Evolutionary conservation across 2,797 vertebrate species (phyloP).

Genomic region (Babyrousa celebensis): DNA sequence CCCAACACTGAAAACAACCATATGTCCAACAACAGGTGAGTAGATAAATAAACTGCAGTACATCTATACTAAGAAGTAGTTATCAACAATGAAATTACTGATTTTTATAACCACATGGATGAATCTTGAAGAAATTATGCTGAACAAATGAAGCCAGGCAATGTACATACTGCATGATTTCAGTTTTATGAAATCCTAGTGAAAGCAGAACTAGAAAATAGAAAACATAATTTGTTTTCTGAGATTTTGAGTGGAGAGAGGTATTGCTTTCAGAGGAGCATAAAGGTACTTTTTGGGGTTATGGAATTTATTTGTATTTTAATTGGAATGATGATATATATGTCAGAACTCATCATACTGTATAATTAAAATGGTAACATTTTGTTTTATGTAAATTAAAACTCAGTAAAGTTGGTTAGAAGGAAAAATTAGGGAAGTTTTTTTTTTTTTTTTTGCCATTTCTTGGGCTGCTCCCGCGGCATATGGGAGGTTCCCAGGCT

Average conservation of each 20-base stretch:
- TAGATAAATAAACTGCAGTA: background rate
- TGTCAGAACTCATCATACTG: background rate
- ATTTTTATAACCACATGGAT: background rate
- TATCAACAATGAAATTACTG: background rate
- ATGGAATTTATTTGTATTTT: conserved; percentile 40
- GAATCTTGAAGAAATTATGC: background rate
- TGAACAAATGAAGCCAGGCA: background rate
- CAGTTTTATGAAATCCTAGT: background rate
- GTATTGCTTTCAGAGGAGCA: background rate
- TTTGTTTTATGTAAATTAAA: conserved; percentile 16
- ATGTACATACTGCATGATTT: background rate
- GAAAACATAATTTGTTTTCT: conserved; percentile 30
- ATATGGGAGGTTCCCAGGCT: too few species aligned
- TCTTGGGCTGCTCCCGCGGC: too few species aligned
- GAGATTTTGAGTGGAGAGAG: background rate
- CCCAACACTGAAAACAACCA: background rate
- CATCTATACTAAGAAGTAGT: background rate
- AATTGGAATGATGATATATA: background rate
- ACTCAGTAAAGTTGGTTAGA: background rate
- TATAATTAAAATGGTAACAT: background rate
- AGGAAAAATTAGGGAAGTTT: background rate
- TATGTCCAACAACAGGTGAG: background rate
- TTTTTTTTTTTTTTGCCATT: too few species aligned
- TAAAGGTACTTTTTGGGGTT: background rate
- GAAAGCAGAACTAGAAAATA: background rate